A percentile compares a stretch with the other conserved stretches of the same genome.
phyloP scores from a whole-genome alignment of 2,797 vertebrate species.

The Jordanella pulchra region DNA sequence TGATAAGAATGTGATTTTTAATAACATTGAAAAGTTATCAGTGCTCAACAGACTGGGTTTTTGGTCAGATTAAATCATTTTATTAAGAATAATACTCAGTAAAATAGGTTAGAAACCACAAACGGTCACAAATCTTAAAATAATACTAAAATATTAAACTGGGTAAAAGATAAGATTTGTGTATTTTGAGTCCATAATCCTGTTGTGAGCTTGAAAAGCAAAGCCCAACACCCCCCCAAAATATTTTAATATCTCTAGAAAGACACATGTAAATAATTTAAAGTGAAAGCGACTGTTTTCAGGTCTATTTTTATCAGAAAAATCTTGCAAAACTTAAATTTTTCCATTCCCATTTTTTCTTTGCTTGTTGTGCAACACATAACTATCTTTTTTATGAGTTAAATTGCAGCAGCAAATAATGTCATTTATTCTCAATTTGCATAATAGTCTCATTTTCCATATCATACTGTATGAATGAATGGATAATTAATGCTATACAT shows the following conservation, averaged over 20 bases:
- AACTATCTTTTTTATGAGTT: not conserved
- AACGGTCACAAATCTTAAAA: not conserved
- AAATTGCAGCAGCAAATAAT: not conserved
- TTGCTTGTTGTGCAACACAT: not conserved
- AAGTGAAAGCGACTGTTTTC: not conserved
- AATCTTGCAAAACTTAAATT: not conserved
- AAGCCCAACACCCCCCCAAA: not conserved
- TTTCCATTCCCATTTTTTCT: not conserved
- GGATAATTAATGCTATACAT: too few species aligned
- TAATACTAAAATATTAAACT: conserved; percentile 1
- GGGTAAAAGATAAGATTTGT: not conserved
- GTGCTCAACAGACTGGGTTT: not conserved
- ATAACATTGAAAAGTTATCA: conserved; percentile 2
- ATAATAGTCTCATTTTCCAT: not conserved
- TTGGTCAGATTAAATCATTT: not conserved
- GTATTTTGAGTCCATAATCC: not conserved
- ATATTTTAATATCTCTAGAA: not conserved
- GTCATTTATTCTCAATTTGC: not conserved
- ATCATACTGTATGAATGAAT: not conserved
- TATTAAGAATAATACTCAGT: not conserved
- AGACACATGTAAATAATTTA: not conserved
- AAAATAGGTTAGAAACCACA: not conserved
- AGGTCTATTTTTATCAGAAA: not conserved
- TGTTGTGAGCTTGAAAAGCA: not conserved
- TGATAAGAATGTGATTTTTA: conserved; percentile 2